Conservation (phyloP, 2,888 invertebrate species). For the Cepaea hortensis region DNA sequence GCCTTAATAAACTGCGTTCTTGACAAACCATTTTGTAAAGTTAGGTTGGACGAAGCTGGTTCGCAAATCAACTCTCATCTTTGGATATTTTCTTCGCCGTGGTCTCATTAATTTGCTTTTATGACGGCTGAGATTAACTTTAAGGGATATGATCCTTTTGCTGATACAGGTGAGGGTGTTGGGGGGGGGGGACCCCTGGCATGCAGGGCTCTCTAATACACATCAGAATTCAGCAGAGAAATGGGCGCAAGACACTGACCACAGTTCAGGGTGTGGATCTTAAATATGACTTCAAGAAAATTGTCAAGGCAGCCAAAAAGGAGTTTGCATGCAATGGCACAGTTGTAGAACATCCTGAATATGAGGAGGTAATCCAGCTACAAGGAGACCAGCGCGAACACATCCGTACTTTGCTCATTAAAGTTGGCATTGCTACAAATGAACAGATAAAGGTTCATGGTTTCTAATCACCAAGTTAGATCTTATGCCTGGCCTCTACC, state of each 20-base stretch:
- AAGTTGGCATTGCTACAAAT: constrained; percentile 96
- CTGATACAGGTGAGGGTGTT: constrained; percentile 97
- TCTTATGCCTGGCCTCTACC: no score
- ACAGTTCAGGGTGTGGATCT: constrained; percentile 87
- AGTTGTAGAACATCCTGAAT: constrained; percentile 99
- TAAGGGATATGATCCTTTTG: constrained; percentile 88
- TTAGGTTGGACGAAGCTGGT: no score
- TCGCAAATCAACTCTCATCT: constrained; percentile 5
- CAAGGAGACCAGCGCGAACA: constrained; percentile 99
- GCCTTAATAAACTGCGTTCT: no score
- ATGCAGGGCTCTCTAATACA: constrained; percentile 99
- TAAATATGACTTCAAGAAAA: constrained; percentile 98
- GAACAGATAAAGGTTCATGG: constrained; percentile 93
- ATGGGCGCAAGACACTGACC: constrained; percentile 99
- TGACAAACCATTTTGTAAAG: not conserved
- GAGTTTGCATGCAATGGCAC: constrained; percentile 99
- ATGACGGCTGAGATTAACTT: constrained; percentile 51
- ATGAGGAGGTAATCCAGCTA: constrained; percentile 99
- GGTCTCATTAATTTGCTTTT: constrained; percentile 10
- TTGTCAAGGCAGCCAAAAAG: constrained; percentile 96
- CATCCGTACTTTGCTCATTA: constrained; percentile 99
- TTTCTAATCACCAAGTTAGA: no score
- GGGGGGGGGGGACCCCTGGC: constrained; percentile 98
- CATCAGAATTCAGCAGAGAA: constrained; percentile 99
- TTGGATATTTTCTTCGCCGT: not conserved